Evolutionary conservation across 1,140 invertebrate species (phyloP).

Genomic region (Drosophila sucinea): DNA sequence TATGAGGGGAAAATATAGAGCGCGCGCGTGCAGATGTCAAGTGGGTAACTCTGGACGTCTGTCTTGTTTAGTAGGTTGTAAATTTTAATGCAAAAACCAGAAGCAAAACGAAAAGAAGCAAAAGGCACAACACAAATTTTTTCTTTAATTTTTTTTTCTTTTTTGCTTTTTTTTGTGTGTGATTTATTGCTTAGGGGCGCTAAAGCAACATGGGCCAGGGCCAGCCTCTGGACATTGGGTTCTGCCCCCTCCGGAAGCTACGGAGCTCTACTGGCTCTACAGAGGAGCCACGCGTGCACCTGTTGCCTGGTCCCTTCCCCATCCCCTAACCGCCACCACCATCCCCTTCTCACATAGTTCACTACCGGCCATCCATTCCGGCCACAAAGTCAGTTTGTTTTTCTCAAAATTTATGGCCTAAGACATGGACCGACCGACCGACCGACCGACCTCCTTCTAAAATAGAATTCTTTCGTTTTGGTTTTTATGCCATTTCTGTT

Average conservation of each 20-base stretch:
- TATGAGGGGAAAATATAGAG: constrained; percentile 23
- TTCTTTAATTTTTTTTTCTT: constrained; percentile 59
- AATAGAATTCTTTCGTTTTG: constrained; percentile 58
- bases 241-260: constrained; percentile 26
- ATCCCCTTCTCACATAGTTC: not conserved
- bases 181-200: constrained; percentile 43
- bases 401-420: constrained; percentile 73
- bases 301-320: constrained; percentile 47
- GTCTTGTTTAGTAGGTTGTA: constrained; percentile 79
- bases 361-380: constrained; percentile 1
- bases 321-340: not conserved
- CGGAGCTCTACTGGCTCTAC: constrained; percentile 36
- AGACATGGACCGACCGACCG: constrained; percentile 42
- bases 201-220: constrained; percentile 73
- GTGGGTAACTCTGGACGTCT: constrained; percentile 38
- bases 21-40: constrained; percentile 68
- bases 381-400: constrained; percentile 74
- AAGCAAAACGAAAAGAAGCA: constrained; percentile 25
- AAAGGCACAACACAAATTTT: constrained; percentile 46
- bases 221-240: constrained; percentile 62
- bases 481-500: constrained; percentile 24
- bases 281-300: constrained; percentile 63
- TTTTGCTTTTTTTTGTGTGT: constrained; percentile 21
- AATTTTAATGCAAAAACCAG: constrained; percentile 70
- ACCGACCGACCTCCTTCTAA: constrained; percentile 16